Conservation (phyloP, 2,888 invertebrate species). For the Strigamia crassipes region DNA sequence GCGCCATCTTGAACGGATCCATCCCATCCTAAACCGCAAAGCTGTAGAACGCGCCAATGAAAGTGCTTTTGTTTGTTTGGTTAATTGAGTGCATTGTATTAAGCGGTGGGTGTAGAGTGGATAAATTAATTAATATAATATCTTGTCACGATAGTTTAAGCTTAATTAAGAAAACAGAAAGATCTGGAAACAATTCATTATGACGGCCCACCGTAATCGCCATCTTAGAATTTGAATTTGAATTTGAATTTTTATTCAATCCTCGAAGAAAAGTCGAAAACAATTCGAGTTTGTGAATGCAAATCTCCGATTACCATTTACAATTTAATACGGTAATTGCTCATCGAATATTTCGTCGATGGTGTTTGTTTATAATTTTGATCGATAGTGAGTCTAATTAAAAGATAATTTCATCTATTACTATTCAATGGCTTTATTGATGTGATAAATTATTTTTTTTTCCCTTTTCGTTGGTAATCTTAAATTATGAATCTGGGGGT, state of each 20-base stretch:
- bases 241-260: neutral
- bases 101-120: conserved; percentile 21
- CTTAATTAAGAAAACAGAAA: conserved; percentile 10
- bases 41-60: conserved; percentile 21
- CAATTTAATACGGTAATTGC: neutral
- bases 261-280: too few species aligned
- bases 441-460: neutral
- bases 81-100: conserved; percentile 21
- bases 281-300: too few species aligned
- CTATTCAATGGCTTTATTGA: neutral
- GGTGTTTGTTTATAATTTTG: neutral
- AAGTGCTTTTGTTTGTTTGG: conserved; percentile 17
- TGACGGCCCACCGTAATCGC: neutral
- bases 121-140: conserved; percentile 21
- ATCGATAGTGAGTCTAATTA: neutral
- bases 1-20: conserved; percentile 21
- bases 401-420: neutral
- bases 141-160: conserved; percentile 8
- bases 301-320: neutral
- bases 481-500: neutral
- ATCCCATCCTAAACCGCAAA: conserved; percentile 21
- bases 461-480: neutral
- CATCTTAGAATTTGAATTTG: neutral
- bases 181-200: neutral
- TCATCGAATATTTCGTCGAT: neutral